phyloP scores from a whole-genome alignment of 2,113 vertebrate species.

The Chauna torquata region DNA sequence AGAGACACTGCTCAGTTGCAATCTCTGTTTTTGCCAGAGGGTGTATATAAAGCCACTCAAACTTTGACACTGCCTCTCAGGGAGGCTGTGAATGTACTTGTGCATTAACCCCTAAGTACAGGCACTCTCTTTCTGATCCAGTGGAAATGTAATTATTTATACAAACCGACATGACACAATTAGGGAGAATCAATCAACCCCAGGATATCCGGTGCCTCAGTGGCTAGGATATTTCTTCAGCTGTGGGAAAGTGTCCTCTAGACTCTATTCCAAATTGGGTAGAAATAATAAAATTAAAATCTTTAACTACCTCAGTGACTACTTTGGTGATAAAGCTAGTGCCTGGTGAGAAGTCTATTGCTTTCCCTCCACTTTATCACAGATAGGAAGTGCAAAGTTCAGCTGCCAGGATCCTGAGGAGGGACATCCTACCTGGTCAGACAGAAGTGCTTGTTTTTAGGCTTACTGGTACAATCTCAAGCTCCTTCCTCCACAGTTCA shows the following conservation, averaged over 20 bases:
- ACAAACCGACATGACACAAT: fast-evolving
- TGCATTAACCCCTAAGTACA: not conserved
- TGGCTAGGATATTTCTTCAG: not conserved
- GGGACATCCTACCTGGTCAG: not conserved
- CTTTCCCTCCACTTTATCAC: not conserved
- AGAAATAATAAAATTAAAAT: not conserved
- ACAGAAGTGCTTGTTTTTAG: not conserved
- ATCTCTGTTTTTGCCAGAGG: not conserved
- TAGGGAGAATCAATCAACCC: not conserved
- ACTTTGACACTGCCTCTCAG: not conserved
- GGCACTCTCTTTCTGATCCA: not conserved
- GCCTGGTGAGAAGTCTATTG: not conserved
- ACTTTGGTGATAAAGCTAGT: not conserved
- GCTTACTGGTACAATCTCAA: not conserved
- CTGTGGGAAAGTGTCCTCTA: not conserved
- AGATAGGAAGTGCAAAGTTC: not conserved
- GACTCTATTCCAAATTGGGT: not conserved
- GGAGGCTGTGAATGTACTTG: not conserved
- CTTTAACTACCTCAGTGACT: not conserved
- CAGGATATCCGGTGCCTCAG: not conserved
- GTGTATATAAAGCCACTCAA: not conserved
- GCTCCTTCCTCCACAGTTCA: not conserved
- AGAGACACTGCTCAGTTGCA: not conserved
- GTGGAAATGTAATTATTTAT: not conserved
- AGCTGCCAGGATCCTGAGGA: not conserved